Evolutionary conservation across 2,888 invertebrate genomes (phyloP), one percentile per base, ranked within the genome.

Genomic region (Tetramorium bicarinatum): DNA sequence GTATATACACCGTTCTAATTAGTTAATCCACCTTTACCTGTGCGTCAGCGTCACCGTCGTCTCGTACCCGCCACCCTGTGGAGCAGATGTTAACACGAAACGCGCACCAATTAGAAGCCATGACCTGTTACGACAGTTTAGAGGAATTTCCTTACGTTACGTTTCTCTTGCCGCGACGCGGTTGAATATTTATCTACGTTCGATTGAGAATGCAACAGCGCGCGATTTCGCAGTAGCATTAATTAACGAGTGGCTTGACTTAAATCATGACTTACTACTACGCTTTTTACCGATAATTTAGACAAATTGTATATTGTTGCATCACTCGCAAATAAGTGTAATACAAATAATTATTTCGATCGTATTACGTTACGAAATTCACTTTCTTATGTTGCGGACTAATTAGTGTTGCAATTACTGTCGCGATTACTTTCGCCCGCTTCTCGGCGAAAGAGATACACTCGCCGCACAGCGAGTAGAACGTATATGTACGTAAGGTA

Each of bases 1-100:
- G 89, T 89, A 89, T 89, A 88, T 91, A 88, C 89, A 87, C 86
- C 83, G 85, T 84, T 87, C 88, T 90, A 92, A 92, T 91, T 91
- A 90, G 90, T 92, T 91, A 89, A 91, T 91, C 91, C 88, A 85
- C 89, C 88, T 88, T 90, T 67, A 52, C 85, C 76, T 71, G 79
- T 74, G 47, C 85, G 62, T 79, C 54, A 44, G 47, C 66, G 34
- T 41, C 49, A 83, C 47, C 82, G 75, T 64, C 81, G 21, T 62
- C 38, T 54, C 76, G 18, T 77, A 34, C 56, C 52, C 79, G 62
- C 18, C 69, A 4, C 7, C 38, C 49, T 25, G 62, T 38, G 64
- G 54, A 83, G 72, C 89, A 84, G 87, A 87, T 85, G 88, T 83
- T 86, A 83, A 84, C 84, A 47, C 84, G 87, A 85, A 82, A 80